Percentiles rank a stretch among this genome's conserved stretches.
phyloP scores from a whole-genome alignment of 2,113 vertebrate species.

The Australoheros scitulus region DNA sequence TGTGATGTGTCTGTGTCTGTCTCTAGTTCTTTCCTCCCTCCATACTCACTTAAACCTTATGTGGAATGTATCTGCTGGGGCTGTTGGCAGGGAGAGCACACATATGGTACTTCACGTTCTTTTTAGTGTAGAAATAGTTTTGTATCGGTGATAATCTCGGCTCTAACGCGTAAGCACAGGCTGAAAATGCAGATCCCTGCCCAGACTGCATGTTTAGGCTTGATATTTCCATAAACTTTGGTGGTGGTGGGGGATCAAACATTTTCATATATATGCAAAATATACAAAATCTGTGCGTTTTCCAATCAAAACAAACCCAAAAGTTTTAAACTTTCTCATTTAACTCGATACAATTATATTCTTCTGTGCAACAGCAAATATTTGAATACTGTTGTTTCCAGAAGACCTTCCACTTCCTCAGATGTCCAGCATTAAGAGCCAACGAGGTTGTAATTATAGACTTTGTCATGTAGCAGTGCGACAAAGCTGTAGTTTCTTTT shows the following conservation, averaged over 20 bases:
- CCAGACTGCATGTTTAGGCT: not conserved
- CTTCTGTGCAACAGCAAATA: not conserved
- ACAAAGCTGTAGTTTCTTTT: not conserved
- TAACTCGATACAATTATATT: not conserved
- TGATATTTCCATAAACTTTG: slow-evolving; percentile 65
- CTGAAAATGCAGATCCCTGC: not conserved
- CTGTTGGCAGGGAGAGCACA: slow-evolving; percentile 16
- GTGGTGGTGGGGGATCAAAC: not conserved
- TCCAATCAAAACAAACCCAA: slow-evolving; percentile 10
- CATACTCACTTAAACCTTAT: slow-evolving; percentile 17
- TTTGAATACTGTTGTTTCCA: not conserved
- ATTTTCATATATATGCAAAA: slow-evolving; percentile 54
- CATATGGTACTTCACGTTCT: not conserved
- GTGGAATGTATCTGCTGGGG: slow-evolving; percentile 7
- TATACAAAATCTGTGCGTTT: slow-evolving; percentile 55
- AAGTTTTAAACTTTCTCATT: not conserved
- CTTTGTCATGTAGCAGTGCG: not conserved
- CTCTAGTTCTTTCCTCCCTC: slow-evolving; percentile 1
- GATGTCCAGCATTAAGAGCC: not conserved
- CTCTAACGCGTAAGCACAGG: slow-evolving; percentile 5
- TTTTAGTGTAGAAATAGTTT: not conserved
- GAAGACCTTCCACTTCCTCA: not conserved
- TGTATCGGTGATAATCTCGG: not conserved
- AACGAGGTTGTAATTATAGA: not conserved
- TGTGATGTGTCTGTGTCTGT: slow-evolving; percentile 29